Evolutionary conservation across 2,797 vertebrate genomes (phyloP).

Genomic region (Neosilurus hyrtlii): DNA sequence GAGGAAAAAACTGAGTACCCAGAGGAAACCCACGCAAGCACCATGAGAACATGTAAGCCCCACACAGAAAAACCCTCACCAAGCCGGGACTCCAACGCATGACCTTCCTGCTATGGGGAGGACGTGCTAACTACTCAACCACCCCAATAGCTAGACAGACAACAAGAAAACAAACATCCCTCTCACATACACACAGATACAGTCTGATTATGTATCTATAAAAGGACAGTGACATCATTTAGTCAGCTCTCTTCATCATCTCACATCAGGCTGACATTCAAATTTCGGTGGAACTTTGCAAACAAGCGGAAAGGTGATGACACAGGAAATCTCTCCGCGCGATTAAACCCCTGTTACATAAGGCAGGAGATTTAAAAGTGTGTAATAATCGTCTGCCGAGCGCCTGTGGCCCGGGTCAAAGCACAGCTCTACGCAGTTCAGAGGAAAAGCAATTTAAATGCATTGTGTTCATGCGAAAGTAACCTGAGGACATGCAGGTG

Average conservation of each 20-base stretch:
- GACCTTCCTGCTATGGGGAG: too few relatives aligned
- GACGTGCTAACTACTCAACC: too few relatives aligned
- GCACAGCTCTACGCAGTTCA: background rate
- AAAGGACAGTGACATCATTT: background rate
- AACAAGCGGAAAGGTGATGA: slow-evolving; percentile 6
- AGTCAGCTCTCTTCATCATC: background rate
- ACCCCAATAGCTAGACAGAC: too few relatives aligned
- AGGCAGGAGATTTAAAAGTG: background rate
- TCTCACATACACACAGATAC: background rate
- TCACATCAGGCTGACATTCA: background rate
- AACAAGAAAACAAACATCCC: background rate
- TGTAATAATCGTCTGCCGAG: background rate
- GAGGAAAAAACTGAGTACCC: too few relatives aligned
- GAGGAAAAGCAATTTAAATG: slow-evolving; percentile 32
- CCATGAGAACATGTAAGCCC: too few relatives aligned
- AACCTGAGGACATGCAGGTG: slow-evolving; percentile 11
- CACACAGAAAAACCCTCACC: too few relatives aligned
- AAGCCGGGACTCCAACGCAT: too few relatives aligned
- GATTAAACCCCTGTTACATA: slow-evolving; percentile 20
- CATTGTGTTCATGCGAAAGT: slow-evolving; percentile 16
- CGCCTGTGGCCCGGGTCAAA: background rate
- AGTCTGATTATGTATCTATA: slow-evolving; percentile 6
- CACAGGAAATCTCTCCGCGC: slow-evolving; percentile 6
- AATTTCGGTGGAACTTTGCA: background rate
- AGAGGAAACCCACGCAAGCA: too few relatives aligned